Evolutionary conservation across 2,888 invertebrate species (phyloP), one percentile per base, ranked within the genome.

Genomic region (Girardia tigrina): DNA sequence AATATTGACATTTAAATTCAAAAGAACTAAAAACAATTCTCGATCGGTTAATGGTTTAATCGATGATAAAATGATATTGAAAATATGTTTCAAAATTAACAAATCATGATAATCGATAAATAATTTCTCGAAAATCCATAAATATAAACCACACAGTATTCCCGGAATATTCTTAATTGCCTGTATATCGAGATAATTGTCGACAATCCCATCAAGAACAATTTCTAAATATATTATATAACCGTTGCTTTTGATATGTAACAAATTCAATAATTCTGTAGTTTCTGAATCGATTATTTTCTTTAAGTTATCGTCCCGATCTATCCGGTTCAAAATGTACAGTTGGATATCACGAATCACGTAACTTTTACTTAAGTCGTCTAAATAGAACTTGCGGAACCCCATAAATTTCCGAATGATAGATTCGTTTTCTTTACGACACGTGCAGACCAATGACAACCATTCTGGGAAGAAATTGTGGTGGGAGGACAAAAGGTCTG

Each of bases 201-300:
- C 92, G 0, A 91, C 90, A 0, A 94, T 92, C 0, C 94, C 94
- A 80, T 94, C 93, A 71, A 94, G 83, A 0, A 93, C 89, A 92
- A 92, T 1, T 78, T 84, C 83, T 76, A 84, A 78, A 77, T 84
- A 84, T 23, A 84, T 79, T 77, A 85, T 82, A 78, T 84, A 85
- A 23, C 94, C 95, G 81, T 94, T 94, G 81, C 92, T 92, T 85
- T 95, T 95, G 80, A 95, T 94, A 81, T 94, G 90, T 56, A 95
- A 86, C 81, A 94, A 93, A 84, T 95, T 94, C 1, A 95, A 85
- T 84, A 93, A 92, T 79, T 94, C 94, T 0, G 94, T 94, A 0
- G 94, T 94, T 81, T 91, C 91, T 76, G 90, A 87, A 69, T 91
- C 92, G 78, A 94, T 89, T 81, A 94, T 92, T 78, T 91, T 91